Evolutionary conservation across 2,797 vertebrate species (phyloP), one percentile per base, ranked within the genome.

Genomic region (Gymnothorax reevesii): DNA sequence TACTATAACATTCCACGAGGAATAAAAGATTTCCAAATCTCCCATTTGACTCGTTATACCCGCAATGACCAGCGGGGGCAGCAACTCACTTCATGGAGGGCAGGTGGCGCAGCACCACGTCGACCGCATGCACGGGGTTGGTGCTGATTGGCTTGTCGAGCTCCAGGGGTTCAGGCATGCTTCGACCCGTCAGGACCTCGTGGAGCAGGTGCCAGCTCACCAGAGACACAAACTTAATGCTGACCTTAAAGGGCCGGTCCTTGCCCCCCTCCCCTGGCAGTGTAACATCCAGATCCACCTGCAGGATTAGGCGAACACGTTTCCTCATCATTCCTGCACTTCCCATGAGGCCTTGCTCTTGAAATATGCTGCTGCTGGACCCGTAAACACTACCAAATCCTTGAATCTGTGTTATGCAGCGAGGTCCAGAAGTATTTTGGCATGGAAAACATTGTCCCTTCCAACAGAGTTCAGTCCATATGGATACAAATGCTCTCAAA

Each of bases 251-350:
- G 89, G 98, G 98, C 49, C 99, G 96, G 94, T 99, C 99, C 95
- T 99, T 99, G 84, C 99, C 98, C 87, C 98, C 99, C 94, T 99
- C 98, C n/a, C 99, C 99, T 0, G 99, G 99, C 86, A 99, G 96
- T n/a, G 99, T 99, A 92, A 99, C 98, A 85, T 99, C 99, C 95
- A 99, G 97, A 94, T 99, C 99, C 95, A 99, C 99, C 99, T 99
- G 92, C 25, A 75, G 55, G 17, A 57, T 15, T 4, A 8, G 20
- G n/a, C 62, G 1, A 20, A 64, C 33, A 49, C 4, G 75, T 7
- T 27, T 54, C 20, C 73, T 12, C 73, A 77, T 62, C 60, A 62
- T 62, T 62, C 60, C 64, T 9, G 4, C 22, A 69, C n/a, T n/a
- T 75, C 33, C 25, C 71, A 75, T 49, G 10, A 75, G 33, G 27